Base-by-base conservation (phyloP, 1,140 invertebrate genomes). In the Drosophila bocki region DNA sequence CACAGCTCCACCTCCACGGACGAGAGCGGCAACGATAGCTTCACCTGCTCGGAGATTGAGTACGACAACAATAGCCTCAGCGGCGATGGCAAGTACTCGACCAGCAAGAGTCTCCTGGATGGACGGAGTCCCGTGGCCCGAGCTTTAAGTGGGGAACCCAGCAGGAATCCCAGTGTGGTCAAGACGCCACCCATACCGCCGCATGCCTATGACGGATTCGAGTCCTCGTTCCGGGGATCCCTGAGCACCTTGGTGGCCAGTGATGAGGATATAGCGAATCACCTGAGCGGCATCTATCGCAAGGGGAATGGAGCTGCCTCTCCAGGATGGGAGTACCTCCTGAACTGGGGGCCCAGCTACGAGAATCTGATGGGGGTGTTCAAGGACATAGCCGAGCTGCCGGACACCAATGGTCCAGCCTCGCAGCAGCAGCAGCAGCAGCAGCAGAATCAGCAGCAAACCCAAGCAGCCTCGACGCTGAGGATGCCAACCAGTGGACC, bases 11-110 rank as follows among this genome's bases (percentile, higher is more conserved):
- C 97, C 5, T 98, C 97, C 2, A 98, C 98, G 7, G 98, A 99
- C 87, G 98, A 99, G 92, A 98, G 97, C 91, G 97, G 97, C 5
- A 98, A 99, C 93, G 98, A 99, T 91, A 99, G 98, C 71, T 99
- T 99, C 93, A 99, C 98, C 0, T 99, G 98, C 93, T 99, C 98
- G 1, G 98, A 99, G 94, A 99, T 99, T 91, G 98, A 99, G 93
- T 99, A 98, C 92, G 98, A 99, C 83, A 97, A 98, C 84, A 96
- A 96, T 71, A 97, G 96, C 75, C 93, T 97, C 22, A 96, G 95
- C 17, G 96, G 96, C 9, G 96, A 98, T 88, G 84, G 88, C 7
- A 97, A 97, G 78, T 97, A 97, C 91, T 95, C 95, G 7, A 97
- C 97, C 93, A 94, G 96, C 33, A 94, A 94, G 39, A 95, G 95